Conservation (phyloP, 2,113 vertebrate species). For the Xiphias gladius region DNA sequence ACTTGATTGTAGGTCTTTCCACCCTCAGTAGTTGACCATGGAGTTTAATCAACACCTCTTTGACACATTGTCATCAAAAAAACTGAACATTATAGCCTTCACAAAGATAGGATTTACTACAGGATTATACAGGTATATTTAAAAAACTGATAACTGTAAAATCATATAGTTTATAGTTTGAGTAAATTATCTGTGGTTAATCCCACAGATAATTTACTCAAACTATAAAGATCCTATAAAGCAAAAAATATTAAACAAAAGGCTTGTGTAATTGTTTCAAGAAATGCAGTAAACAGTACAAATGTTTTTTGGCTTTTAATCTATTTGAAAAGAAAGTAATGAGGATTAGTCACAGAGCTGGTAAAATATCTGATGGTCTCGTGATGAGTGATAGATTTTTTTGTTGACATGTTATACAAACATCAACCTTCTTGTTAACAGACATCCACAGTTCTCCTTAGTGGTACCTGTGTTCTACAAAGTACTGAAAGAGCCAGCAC, state of each 20-base stretch:
- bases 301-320: conserved; percentile 38
- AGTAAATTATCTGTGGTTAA: too few species aligned
- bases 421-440: conserved; percentile 32
- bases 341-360: conserved; percentile 43
- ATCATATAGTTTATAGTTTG: too few species aligned
- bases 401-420: conserved; percentile 41
- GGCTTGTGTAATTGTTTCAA: conserved; percentile 32
- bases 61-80: background rate
- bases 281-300: conserved; percentile 22
- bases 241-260: conserved; percentile 1
- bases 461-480: conserved; percentile 35
- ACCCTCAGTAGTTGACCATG: background rate
- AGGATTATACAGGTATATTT: background rate
- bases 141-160: background rate
- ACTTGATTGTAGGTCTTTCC: background rate
- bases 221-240: conserved; percentile 8
- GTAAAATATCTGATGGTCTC: conserved; percentile 43
- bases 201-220: conserved; percentile 7
- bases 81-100: background rate
- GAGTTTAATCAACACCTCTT: background rate
- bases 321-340: conserved; percentile 42
- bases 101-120: background rate
- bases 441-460: conserved; percentile 17
- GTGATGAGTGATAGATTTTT: conserved; percentile 39
- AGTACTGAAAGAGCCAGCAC: conserved; percentile 7